Conservation (phyloP, 2,888 invertebrate genomes). For the Tholera decimalis region DNA sequence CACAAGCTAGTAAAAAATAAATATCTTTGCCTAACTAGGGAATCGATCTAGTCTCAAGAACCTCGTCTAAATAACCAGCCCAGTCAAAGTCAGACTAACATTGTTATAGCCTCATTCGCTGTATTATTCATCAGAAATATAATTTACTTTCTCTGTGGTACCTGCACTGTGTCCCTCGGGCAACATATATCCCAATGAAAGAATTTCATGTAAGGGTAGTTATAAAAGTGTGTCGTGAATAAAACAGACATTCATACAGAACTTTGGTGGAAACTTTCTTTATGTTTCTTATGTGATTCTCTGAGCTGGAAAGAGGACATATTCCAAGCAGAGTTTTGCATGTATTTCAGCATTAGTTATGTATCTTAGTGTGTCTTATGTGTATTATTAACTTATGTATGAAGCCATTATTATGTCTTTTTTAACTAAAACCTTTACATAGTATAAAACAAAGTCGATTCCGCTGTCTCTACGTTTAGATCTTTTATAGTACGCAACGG, state of each 20-base stretch:
- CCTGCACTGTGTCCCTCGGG: constrained; percentile 25
- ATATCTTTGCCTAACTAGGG: too few species aligned
- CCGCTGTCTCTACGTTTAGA: too few species aligned
- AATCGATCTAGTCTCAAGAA: too few species aligned
- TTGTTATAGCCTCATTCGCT: neutral
- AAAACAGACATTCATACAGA: constrained; percentile 34
- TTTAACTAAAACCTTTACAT: too few species aligned
- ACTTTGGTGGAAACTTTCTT: constrained; percentile 30
- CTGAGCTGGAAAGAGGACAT: constrained; percentile 20
- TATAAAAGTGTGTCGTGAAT: constrained; percentile 22
- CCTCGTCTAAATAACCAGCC: too few species aligned
- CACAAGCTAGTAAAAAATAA: too few species aligned
- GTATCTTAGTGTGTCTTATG: neutral
- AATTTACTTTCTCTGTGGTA: constrained; percentile 11
- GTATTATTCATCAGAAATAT: constrained; percentile 24
- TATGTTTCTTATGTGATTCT: constrained; percentile 16
- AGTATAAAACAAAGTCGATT: too few species aligned
- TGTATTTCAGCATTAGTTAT: neutral
- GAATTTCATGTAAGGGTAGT: constrained; percentile 12
- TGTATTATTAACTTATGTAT: neutral
- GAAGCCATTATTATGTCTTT: too few species aligned
- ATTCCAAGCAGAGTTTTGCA: constrained; percentile 14
- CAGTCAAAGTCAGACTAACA: too few species aligned
- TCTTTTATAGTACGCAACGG: too few species aligned
- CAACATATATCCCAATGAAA: constrained; percentile 22